phyloP scores from a whole-genome alignment of 1,140 invertebrate species.

The Phymorhynchus buccinoides region DNA sequence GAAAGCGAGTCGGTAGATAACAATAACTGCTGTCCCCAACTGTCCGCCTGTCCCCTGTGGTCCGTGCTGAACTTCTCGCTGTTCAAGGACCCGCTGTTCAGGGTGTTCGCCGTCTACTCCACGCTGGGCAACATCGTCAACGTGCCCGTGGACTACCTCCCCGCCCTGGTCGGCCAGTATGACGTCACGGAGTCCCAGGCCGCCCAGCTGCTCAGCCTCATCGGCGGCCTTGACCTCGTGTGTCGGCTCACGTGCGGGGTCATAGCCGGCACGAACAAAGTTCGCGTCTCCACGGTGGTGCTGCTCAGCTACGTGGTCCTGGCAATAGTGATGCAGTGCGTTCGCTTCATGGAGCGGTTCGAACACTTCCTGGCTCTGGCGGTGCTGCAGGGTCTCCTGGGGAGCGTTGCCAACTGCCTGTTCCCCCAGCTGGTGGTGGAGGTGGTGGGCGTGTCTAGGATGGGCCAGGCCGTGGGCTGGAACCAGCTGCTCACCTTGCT shows the following conservation, averaged over 20 bases:
- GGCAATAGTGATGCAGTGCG: constrained; percentile 14
- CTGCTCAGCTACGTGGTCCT: constrained; percentile 7
- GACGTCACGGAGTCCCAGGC: constrained; percentile 21
- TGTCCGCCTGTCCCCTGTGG: neutral
- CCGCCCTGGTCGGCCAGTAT: constrained; percentile 1
- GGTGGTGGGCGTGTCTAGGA: neutral
- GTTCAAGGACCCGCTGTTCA: neutral
- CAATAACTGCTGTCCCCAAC: neutral
- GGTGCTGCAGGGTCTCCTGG: neutral
- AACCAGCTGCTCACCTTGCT: neutral
- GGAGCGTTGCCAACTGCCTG: constrained; percentile 8
- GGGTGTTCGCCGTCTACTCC: neutral
- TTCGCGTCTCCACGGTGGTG: neutral
- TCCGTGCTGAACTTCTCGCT: constrained; percentile 1
- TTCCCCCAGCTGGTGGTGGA: constrained; percentile 2
- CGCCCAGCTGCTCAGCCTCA: constrained; percentile 29
- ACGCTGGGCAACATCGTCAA: neutral
- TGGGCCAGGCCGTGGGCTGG: neutral
- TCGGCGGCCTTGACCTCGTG: constrained; percentile 33
- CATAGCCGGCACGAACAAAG: neutral
- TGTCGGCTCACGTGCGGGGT: constrained; percentile 6
- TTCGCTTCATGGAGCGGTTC: constrained; percentile 25
- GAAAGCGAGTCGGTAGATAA: too few relatives aligned
- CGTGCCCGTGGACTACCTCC: constrained; percentile 15
- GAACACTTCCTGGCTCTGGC: constrained; percentile 25